These are phyloP conservation scores for Apis laboriosa DNA, from an alignment of 1,140 invertebrate species.

Conservation along the genomic window DNA sequence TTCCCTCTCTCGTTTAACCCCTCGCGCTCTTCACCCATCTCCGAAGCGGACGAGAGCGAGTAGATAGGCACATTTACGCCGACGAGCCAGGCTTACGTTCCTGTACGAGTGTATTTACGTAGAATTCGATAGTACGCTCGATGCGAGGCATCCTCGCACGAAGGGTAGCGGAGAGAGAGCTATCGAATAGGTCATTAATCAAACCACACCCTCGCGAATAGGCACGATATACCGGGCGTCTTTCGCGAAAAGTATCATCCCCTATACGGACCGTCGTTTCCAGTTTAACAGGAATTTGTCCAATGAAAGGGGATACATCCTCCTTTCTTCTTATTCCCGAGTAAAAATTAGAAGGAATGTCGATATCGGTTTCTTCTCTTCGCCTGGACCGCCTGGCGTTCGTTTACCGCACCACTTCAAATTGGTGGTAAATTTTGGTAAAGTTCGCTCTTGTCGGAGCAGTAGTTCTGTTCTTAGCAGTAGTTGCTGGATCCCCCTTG, in stretches of 20 bases:
- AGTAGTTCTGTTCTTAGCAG: conserved; percentile 31
- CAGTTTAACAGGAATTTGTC: no score
- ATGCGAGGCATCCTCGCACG: conserved; percentile 69
- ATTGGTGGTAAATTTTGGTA: conserved; percentile 54
- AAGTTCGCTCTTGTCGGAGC: no score
- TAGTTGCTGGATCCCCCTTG: conserved; percentile 26
- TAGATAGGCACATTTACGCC: conserved; percentile 50
- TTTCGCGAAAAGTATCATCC: conserved; percentile 63
- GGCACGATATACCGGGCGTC: conserved; percentile 77
- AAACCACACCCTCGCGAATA: conserved; percentile 80
- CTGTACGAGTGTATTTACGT: conserved; percentile 75
- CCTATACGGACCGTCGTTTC: no score
- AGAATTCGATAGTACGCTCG: conserved; percentile 75
- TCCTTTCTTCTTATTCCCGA: background rate
- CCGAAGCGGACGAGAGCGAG: conserved; percentile 52
- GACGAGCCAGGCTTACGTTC: conserved; percentile 31
- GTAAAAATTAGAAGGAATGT: conserved; percentile 36
- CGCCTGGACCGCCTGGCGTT: background rate
- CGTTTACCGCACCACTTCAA: conserved; percentile 28
- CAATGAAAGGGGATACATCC: no score
- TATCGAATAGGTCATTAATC: conserved; percentile 81
- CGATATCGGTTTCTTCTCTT: no score
- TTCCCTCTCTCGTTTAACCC: background rate
- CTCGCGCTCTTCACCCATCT: conserved; percentile 23
- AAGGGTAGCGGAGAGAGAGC: conserved; percentile 63